A percentile compares a stretch with the other conserved stretches of the same genome.
phyloP scores from a whole-genome alignment of 2,888 invertebrate species.

The Drosophila cognata region DNA sequence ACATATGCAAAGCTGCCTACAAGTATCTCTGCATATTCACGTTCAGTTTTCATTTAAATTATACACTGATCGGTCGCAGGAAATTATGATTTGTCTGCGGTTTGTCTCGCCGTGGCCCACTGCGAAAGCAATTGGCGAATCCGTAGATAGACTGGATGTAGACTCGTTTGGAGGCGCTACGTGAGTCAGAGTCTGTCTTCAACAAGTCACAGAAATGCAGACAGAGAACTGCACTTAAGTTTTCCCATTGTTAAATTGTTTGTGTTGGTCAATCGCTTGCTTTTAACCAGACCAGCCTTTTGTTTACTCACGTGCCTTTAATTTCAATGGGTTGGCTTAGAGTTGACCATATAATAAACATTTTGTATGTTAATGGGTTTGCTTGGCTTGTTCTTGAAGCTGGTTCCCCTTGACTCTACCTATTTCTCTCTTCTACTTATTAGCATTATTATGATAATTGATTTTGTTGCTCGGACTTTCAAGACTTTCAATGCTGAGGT shows the following conservation, averaged over 20 bases:
- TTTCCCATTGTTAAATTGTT: constrained; percentile 40
- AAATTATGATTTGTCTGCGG: constrained; percentile 73
- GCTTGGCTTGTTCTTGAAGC: constrained; percentile 1
- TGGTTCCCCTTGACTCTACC: constrained; percentile 15
- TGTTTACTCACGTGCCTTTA: constrained; percentile 43
- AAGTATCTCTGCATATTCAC: constrained; percentile 23
- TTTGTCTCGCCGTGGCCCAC: constrained; percentile 47
- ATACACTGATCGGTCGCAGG: constrained; percentile 50
- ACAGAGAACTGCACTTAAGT: constrained; percentile 21
- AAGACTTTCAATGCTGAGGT: neutral
- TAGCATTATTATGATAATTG: constrained; percentile 71
- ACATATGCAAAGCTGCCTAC: too few relatives aligned
- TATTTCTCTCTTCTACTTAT: constrained; percentile 42
- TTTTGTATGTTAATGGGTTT: constrained; percentile 42
- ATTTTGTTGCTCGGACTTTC: constrained; percentile 30
- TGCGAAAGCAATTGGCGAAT: constrained; percentile 21
- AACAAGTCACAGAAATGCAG: constrained; percentile 12
- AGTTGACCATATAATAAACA: constrained; percentile 16
- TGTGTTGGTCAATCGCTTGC: constrained; percentile 17
- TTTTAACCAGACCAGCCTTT: constrained; percentile 33
- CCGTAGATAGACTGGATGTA: neutral
- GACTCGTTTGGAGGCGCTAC: constrained; percentile 39
- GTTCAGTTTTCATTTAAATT: constrained; percentile 60
- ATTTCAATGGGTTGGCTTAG: constrained; percentile 43
- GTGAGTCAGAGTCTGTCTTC: constrained; percentile 38